Percentiles rank a stretch among this genome's conserved stretches.
Conservation (phyloP, 53 echinoderm and acorn worm species). For the Stichopus horrens region DNA sequence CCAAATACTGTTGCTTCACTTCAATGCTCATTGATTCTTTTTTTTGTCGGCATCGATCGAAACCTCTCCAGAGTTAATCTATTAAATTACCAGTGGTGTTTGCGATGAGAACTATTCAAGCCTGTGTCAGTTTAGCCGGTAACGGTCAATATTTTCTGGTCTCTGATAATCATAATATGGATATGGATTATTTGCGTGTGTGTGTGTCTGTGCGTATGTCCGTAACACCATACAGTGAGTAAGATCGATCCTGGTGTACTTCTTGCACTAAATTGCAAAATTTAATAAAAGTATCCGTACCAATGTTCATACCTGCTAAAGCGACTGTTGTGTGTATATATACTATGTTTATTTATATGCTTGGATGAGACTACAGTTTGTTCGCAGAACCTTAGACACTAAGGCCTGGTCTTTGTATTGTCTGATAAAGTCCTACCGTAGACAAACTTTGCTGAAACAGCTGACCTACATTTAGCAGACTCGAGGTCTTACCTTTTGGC, state of each 20-base stretch:
- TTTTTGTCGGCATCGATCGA: slow-evolving; percentile 5
- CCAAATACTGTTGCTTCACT: not conserved
- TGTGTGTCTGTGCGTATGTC: too few relatives aligned
- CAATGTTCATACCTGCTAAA: not conserved
- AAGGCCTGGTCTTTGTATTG: too few relatives aligned
- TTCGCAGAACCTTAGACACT: too few relatives aligned
- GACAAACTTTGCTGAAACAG: too few relatives aligned
- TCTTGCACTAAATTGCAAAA: slow-evolving; percentile 7
- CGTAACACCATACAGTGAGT: slow-evolving; percentile 20
- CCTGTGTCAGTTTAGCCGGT: slow-evolving; percentile 19
- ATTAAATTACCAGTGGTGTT: slow-evolving; percentile 38
- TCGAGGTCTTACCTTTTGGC: too few relatives aligned
- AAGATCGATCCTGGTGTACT: slow-evolving; percentile 13
- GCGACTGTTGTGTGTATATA: too few relatives aligned
- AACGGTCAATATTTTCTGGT: slow-evolving; percentile 27
- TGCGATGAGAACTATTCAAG: not conserved
- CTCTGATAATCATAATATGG: slow-evolving; percentile 18
- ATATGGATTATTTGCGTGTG: slow-evolving; percentile 24
- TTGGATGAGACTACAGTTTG: too few relatives aligned
- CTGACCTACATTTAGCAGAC: too few relatives aligned
- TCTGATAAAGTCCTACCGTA: too few relatives aligned
- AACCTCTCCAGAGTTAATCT: slow-evolving; percentile 20
- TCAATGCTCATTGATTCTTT: not conserved
- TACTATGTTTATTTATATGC: too few relatives aligned
- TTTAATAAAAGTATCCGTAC: slow-evolving; percentile 11